Conservation (phyloP, 1,140 invertebrate genomes). For the Telenomus remus region DNA sequence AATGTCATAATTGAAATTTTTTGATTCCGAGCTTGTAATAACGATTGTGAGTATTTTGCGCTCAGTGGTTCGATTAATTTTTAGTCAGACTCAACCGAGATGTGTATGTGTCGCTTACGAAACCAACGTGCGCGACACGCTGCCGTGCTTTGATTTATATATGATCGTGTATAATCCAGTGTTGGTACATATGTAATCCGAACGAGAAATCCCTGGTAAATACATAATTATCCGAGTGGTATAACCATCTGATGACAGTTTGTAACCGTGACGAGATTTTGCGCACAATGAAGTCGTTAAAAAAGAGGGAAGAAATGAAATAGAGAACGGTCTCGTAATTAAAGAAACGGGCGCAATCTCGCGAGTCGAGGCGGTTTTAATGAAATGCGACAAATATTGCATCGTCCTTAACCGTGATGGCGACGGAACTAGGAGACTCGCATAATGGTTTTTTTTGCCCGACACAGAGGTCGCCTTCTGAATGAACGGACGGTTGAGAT, state of each 20-base stretch:
- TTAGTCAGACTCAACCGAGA: constrained; percentile 6
- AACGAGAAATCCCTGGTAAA: constrained; percentile 37
- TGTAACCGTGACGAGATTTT: constrained; percentile 13
- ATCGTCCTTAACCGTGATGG: not conserved
- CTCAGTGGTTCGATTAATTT: not conserved
- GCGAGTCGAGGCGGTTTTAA: not conserved
- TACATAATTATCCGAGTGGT: constrained; percentile 36
- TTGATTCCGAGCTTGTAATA: no score
- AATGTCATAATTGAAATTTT: no score
- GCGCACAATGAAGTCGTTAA: constrained; percentile 10
- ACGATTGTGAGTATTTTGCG: no score
- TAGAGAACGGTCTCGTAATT: not conserved
- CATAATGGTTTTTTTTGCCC: constrained; percentile 4
- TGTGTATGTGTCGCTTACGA: constrained; percentile 21
- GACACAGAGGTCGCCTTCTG: not conserved
- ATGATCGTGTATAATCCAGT: constrained; percentile 32
- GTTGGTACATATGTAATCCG: constrained; percentile 44
- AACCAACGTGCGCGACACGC: constrained; percentile 27
- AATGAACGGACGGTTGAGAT: constrained; percentile 16
- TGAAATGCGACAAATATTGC: not conserved
- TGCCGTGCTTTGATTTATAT: constrained; percentile 39
- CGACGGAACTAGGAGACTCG: constrained; percentile 8
- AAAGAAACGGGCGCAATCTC: constrained; percentile 11
- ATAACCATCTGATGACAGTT: constrained; percentile 29
- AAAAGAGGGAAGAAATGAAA: not conserved